Evolutionary conservation across 2,888 invertebrate species (phyloP).

Genomic region (Mylabris sibirica): DNA sequence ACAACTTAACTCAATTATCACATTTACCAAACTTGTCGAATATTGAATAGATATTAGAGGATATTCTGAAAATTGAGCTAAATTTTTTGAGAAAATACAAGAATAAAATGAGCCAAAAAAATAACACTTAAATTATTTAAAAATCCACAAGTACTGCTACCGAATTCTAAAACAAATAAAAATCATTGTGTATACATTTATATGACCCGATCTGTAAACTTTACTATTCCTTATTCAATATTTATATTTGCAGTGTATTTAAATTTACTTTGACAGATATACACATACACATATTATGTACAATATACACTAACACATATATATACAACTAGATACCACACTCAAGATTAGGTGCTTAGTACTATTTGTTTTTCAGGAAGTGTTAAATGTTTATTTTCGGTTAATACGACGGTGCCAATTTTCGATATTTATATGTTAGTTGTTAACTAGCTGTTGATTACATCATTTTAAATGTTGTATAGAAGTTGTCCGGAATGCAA

Average conservation of each 20-base stretch:
- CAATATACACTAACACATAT: neutral
- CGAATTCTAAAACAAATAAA: constrained; percentile 42
- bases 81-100: neutral
- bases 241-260: constrained; percentile 54
- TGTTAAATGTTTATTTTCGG: constrained; percentile 49
- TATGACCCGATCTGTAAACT: constrained; percentile 49
- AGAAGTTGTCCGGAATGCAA: neutral
- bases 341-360: constrained; percentile 48
- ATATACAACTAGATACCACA: constrained; percentile 42
- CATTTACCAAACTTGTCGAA: neutral
- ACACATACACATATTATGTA: neutral
- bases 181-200: constrained; percentile 41
- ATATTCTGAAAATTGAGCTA: neutral
- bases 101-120: neutral
- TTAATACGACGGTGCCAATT: constrained; percentile 40
- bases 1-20: constrained; percentile 7
- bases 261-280: constrained; percentile 51
- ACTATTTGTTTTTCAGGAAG: constrained; percentile 47
- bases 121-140: neutral
- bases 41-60: neutral
- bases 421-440: constrained; percentile 20
- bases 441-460: constrained; percentile 11
- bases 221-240: constrained; percentile 52
- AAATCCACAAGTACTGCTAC: constrained; percentile 26
- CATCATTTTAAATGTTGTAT: neutral